Evolutionary conservation across 2,113 vertebrate species (phyloP).

Genomic region (Bufo bufo): DNA sequence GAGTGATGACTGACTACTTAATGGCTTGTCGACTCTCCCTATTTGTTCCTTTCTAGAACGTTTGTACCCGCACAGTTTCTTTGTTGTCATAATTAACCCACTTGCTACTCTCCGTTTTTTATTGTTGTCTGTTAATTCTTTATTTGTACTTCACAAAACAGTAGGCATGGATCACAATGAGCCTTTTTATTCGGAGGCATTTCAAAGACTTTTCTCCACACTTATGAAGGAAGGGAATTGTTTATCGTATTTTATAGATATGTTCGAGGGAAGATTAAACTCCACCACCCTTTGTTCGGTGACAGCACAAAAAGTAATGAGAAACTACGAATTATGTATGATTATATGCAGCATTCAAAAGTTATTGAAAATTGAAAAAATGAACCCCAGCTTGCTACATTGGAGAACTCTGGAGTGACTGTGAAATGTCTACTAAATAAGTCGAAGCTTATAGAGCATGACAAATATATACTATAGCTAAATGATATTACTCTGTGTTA

Average conservation of each 20-base stretch:
- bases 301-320: not conserved
- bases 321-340: not conserved
- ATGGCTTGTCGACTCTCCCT: conserved; percentile 2
- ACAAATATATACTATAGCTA: not conserved
- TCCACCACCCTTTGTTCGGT: conserved; percentile 32
- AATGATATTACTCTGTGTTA: not conserved
- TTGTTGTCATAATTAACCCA: conserved; percentile 43
- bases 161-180: conserved; percentile 27
- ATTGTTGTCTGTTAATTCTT: conserved; percentile 44
- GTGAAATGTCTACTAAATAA: not conserved
- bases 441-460: not conserved
- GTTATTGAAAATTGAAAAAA: not conserved
- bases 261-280: conserved; percentile 64
- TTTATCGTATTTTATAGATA: conserved; percentile 66
- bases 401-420: not conserved
- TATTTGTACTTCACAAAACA: conserved; percentile 39
- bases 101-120: conserved; percentile 9
- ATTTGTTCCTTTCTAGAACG: conserved; percentile 34
- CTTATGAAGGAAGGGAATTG: conserved; percentile 19
- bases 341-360: not conserved
- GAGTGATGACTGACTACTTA: conserved; percentile 37
- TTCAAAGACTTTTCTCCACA: conserved; percentile 39
- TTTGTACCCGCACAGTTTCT: conserved; percentile 6
- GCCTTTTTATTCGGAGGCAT: conserved; percentile 4
- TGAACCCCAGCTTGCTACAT: not conserved